Base-by-base conservation (phyloP, 2,888 invertebrate species). In the Agrotis puta region DNA sequence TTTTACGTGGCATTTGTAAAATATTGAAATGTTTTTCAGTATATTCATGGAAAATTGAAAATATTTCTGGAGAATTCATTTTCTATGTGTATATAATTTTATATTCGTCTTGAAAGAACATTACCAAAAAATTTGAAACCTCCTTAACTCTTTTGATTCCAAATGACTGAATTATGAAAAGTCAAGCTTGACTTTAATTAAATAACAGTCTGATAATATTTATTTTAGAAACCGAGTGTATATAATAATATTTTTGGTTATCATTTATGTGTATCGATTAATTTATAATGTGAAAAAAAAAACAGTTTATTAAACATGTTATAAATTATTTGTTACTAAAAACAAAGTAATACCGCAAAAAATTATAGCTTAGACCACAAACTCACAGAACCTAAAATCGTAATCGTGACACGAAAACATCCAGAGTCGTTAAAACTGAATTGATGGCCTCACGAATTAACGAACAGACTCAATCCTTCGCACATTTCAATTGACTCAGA, bases 371-470 rank as follows among this genome's bases (percentile, higher is more conserved):
- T 87, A 79, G 78, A 84, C 87, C 86, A 68, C 78, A 81, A 75
- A 71, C 69, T 70, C 61, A 6, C 33, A 63, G 70, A 58, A 74
- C 63, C 18, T 87, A 88, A 88, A 90, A 85, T 88, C 82, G 89
- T 91, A 89, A 91, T 89, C 85, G 86, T 85, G 79, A 88, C 86
- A 90, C 90, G 89, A 93, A 93, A 93, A 93, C 93, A 91, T 91
- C 90, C 82, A 75, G 83, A 87, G 89, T 90, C 92, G 90, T 94
- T 92, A 93, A 93, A 93, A 88, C 85, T 81, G 88, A 92, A 91
- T 93, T 91, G 91, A 93, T 89, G 91, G 85, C 87, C 89, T 91
- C 89, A 83, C 91, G 93, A 93, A 92, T 92, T 92, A 92, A 91
- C 88, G 88, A 82, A 88, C 84, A 85, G 88, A 18, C 66, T 71